A percentile compares a stretch with the other conserved stretches of the same genome.
Conservation (phyloP, 2,113 vertebrate genomes). For the Progne subis region DNA sequence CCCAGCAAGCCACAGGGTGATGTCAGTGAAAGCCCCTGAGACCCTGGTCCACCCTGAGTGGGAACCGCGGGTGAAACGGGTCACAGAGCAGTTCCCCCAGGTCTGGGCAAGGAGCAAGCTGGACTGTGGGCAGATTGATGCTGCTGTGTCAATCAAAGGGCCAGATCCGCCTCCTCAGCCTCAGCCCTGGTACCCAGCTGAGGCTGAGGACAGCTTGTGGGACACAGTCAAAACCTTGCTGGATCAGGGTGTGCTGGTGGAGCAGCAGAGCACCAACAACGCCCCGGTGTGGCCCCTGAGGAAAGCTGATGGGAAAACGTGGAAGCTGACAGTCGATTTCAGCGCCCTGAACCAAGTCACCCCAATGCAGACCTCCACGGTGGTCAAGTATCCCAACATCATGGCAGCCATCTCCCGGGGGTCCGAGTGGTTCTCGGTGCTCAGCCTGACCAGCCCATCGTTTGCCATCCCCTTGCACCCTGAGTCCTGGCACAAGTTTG, state of each 20-base stretch:
- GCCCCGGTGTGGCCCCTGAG: slow-evolving; percentile 30
- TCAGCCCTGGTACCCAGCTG: slow-evolving; percentile 2
- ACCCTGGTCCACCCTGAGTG: slow-evolving; percentile 40
- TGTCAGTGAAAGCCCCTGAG: slow-evolving; percentile 54
- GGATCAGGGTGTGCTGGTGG: slow-evolving; percentile 15
- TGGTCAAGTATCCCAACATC: not conserved
- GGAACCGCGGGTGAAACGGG: slow-evolving; percentile 50
- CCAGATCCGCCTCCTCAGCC: not conserved
- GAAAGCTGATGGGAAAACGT: slow-evolving; percentile 24
- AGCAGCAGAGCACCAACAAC: slow-evolving; percentile 9
- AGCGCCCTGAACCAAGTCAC: not conserved
- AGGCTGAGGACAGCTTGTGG: slow-evolving; percentile 41
- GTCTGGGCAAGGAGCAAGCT: slow-evolving; percentile 58
- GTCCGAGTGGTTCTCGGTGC: slow-evolving; percentile 48
- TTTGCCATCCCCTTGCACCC: slow-evolving; percentile 47
- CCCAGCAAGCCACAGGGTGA: slow-evolving; percentile 28
- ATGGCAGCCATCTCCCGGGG: not conserved
- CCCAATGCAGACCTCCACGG: not conserved
- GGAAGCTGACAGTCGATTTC: slow-evolving; percentile 37
- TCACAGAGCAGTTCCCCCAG: slow-evolving; percentile 26
- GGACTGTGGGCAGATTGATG: slow-evolving; percentile 25
- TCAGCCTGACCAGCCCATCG: slow-evolving; percentile 27
- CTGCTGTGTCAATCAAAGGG: not conserved
- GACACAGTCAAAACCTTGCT: slow-evolving; percentile 26
- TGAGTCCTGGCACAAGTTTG: slow-evolving; percentile 32